These are phyloP conservation scores for Hippoglossus stenolepis DNA, from an alignment of 2,113 vertebrate species.

Conservation along the genomic window DNA sequence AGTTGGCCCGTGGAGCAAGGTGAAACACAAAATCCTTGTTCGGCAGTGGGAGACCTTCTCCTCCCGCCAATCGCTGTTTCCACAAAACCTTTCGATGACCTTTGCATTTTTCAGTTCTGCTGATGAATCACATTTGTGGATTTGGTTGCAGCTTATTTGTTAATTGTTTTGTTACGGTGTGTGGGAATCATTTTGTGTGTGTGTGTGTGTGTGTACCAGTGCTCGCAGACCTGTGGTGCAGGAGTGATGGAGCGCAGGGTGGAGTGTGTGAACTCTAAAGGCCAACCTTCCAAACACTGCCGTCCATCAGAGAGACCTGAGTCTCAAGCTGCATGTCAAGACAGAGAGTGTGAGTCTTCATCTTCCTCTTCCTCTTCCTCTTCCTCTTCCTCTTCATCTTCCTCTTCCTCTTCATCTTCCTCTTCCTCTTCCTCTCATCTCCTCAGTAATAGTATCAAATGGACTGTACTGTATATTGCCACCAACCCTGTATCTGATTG, in stretches of 20 bases:
- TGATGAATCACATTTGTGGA: constrained; percentile 27
- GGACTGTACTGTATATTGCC: constrained; percentile 27
- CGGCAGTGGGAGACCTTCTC: constrained; percentile 13
- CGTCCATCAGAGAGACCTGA: constrained; percentile 86
- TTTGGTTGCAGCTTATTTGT: constrained; percentile 13
- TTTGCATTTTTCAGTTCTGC: constrained; percentile 4
- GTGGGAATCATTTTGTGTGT: background rate
- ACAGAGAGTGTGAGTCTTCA: constrained; percentile 86
- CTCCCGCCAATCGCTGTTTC: background rate
- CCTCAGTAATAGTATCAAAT: too few relatives aligned
- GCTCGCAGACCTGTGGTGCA: constrained; percentile 90
- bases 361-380: background rate
- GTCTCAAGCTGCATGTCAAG: constrained; percentile 84
- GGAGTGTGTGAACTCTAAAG: constrained; percentile 85
- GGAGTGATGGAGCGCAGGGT: constrained; percentile 88
- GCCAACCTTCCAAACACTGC: constrained; percentile 86
- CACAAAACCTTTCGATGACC: constrained; percentile 21
- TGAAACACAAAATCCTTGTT: constrained; percentile 31
- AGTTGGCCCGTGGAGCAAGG: constrained; percentile 89
- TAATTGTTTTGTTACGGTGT: constrained; percentile 1
- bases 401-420: too few relatives aligned
- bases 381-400: too few relatives aligned
- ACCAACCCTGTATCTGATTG: constrained; percentile 58
- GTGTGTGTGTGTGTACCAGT: constrained; percentile 77
- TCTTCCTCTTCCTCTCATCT: too few relatives aligned